These are phyloP conservation scores for Arge pagana DNA, from an alignment of 2,888 invertebrate genomes.

Conservation along the genomic window DNA sequence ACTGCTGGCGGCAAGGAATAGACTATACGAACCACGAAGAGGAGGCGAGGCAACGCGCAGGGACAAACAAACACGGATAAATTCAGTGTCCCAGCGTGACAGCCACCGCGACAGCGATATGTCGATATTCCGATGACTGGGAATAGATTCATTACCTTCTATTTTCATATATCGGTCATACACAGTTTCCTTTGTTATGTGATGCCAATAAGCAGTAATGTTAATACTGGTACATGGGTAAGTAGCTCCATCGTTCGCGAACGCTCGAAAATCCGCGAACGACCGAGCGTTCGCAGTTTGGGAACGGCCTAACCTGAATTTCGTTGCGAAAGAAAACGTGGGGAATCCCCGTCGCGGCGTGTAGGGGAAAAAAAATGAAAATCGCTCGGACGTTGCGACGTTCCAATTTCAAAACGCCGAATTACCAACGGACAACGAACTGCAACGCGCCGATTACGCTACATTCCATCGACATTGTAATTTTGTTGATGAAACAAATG, in stretches of 20 bases:
- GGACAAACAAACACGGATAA: conserved; percentile 34
- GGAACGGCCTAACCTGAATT: too few relatives aligned
- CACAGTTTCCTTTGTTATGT: conserved; percentile 43
- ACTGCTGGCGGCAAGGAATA: too few relatives aligned
- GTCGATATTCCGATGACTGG: conserved; percentile 23
- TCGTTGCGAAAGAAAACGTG: neutral
- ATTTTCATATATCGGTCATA: conserved; percentile 25
- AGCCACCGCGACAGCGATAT: conserved; percentile 24
- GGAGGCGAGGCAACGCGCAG: conserved; percentile 31
- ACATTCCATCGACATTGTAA: too few relatives aligned
- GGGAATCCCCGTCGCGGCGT: neutral
- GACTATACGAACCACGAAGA: conserved; percentile 1
- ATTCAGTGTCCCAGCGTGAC: conserved; percentile 20
- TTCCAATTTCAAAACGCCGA: too few relatives aligned
- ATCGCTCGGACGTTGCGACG: too few relatives aligned
- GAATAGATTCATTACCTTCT: conserved; percentile 8
- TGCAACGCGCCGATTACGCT: too few relatives aligned
- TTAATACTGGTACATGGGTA: conserved; percentile 42
- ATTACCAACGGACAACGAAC: too few relatives aligned
- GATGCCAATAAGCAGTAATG: conserved; percentile 52
- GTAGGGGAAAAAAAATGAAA: too few relatives aligned
- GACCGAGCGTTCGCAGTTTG: too few relatives aligned
- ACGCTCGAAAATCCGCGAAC: too few relatives aligned
- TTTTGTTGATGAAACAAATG: too few relatives aligned
- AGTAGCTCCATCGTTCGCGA: too few relatives aligned